phyloP scores from a whole-genome alignment of 2,113 vertebrate genomes.

The Petromus typicus region DNA sequence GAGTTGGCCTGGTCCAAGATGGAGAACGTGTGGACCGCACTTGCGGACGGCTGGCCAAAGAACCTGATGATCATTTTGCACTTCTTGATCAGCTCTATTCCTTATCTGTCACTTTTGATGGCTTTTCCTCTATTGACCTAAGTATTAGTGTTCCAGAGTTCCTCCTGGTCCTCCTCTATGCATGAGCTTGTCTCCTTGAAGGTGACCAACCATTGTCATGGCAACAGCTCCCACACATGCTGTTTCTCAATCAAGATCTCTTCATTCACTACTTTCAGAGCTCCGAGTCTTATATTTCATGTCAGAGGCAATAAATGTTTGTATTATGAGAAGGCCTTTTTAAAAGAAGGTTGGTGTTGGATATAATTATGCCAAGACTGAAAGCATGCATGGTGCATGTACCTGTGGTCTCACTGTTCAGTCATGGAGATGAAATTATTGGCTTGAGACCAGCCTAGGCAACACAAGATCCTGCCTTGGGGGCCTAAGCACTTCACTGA shows the following conservation, averaged over 20 bases:
- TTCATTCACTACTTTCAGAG: background rate
- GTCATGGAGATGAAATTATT: background rate
- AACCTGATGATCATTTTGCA: constrained; percentile 99
- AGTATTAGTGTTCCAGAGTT: background rate
- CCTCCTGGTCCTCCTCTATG: background rate
- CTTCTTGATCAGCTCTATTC: constrained; percentile 93
- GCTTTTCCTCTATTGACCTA: background rate
- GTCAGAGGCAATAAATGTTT: background rate
- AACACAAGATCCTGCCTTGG: background rate
- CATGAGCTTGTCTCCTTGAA: background rate
- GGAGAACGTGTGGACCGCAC: constrained; percentile 98
- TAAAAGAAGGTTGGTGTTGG: background rate
- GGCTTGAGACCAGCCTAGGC: background rate
- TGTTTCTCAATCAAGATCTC: background rate
- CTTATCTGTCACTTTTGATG: background rate
- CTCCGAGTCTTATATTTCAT: background rate
- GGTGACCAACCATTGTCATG: background rate
- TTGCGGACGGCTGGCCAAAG: constrained; percentile 99
- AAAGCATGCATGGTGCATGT: background rate
- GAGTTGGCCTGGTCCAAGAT: constrained; percentile 99
- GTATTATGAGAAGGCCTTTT: background rate
- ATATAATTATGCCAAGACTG: background rate
- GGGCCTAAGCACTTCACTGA: background rate
- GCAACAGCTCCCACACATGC: too few species aligned
- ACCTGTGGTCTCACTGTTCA: too few species aligned